Base-by-base conservation (phyloP, 2,113 vertebrate genomes). In the Hyaena hyaena region DNA sequence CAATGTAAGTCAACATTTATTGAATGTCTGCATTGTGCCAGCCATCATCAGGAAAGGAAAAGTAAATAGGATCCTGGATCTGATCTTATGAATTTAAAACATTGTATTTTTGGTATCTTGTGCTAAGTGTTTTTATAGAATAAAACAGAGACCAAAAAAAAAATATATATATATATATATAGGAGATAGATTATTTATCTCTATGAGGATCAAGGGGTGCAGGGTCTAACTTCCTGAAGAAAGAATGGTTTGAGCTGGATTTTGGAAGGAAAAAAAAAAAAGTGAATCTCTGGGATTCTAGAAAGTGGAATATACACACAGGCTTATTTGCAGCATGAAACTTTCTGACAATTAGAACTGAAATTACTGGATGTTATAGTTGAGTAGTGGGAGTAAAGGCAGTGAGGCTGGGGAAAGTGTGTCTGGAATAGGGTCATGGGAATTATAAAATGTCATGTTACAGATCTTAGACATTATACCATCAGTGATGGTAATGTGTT, bases 131-230 rank as follows among this genome's bases (percentile, higher is more conserved):
- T 23, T 16, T 66, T 82, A 68, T 11, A 74, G 10, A 76, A 63
- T 26, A 53, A 95, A 94, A 68, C 3, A 43, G 24, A 61, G 4
- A 2, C 3, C 66, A 5, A 83, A 80, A 39, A 7, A 43, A 83
- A 80, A n/a, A 7, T 31, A 65, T 77, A n/a, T n/a, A n/a, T n/a
- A n/a, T n/a, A n/a, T n/a, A n/a, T n/a, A n/a, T n/a, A 31, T 24
- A 26, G 4, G 4, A 0, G 23, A 12, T 26, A 0, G 3, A 26
- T 15, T 45, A 1, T n/a, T 74, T 66, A 31, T 82, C 0, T 71
- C 7, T 85, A 12, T 17, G 17, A 61, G 48, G 5, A n/a, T 84
- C 43, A 68, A 33, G 21, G 31, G 0, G 0, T 23, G 7, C 1
- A 19, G 33, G 4, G 3, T 48, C 5, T 19, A 50, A 24, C 19